Evolutionary conservation across 2,113 vertebrate genomes (phyloP), one percentile per base, ranked within the genome.

Genomic region (Thermophis baileyi): DNA sequence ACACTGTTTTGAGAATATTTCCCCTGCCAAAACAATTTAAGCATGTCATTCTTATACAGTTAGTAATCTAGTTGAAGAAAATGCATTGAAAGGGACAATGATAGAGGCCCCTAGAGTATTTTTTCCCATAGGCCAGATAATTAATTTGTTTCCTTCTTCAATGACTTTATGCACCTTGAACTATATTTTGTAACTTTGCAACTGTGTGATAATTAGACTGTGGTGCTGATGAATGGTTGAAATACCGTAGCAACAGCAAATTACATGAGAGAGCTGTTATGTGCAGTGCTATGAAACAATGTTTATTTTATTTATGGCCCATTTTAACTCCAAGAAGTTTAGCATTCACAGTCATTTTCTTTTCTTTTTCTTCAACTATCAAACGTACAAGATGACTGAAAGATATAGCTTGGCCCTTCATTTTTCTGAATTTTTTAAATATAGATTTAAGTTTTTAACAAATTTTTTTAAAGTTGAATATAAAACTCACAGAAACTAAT

Each of bases 201-300:
- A 97, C 97, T 96, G 96, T 96, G 91, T 96, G 96, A 97, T 98
- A 98, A 98, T 98, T 97, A 98, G 96, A 97, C 97, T 94, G 90
- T 27, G 94, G 96, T 96, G 97, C 97, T 97, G 97, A 98, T 97
- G 97, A 97, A 98, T 97, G 96, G 95, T 93, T 94, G 92, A 95
- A 95, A 97, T 47, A 4, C 46, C 46, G 6, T 96, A 96, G 25
- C 90, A 40, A 94, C 91, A 91, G 81, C 81, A 96, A 7, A 54
- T n/a, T 93, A 49, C 6, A 35, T 85, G 91, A 90, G 6, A 91
- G 94, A 95, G 90, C 87, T 87, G 93, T 87, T 94, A 89, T 94
- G 91, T 93, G 85, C 0, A 14, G 95, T 7, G 92, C 51, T 24
- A 89, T 93, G 87, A 20, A 90, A 49, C 74, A 44, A 40, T 22